Percentiles rank a stretch among this genome's conserved stretches.
Evolutionary conservation across 2,888 invertebrate genomes (phyloP).

Genomic region (Cosmopolites sordidus): DNA sequence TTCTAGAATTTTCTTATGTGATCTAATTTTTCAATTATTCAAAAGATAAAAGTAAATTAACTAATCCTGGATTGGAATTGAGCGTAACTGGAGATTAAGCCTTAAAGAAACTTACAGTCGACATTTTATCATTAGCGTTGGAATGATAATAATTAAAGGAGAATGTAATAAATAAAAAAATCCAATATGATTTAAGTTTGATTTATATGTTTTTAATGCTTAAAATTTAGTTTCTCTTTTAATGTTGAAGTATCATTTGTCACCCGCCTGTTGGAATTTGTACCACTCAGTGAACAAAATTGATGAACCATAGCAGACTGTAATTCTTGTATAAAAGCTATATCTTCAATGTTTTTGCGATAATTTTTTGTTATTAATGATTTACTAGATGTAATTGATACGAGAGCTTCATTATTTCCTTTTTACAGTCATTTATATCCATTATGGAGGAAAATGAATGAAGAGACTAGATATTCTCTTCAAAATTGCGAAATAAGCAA

Average conservation of each 20-base stretch:
- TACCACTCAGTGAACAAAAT: conserved; percentile 21
- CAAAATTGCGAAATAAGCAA: too few species aligned
- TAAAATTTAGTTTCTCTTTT: conserved; percentile 23
- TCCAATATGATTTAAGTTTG: conserved; percentile 4
- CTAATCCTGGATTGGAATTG: too few species aligned
- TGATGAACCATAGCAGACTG: conserved; percentile 18
- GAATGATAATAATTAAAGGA: too few species aligned
- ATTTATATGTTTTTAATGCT: conserved; percentile 24
- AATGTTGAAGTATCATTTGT: conserved; percentile 21
- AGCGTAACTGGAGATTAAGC: too few species aligned
- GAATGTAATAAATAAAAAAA: too few species aligned
- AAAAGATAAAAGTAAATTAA: too few species aligned
- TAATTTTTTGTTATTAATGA: conserved; percentile 1
- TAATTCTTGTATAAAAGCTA: conserved; percentile 19
- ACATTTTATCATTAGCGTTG: too few species aligned
- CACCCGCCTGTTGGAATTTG: conserved; percentile 22
- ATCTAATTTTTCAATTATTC: too few species aligned
- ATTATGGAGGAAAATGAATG: neutral
- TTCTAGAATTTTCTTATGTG: too few species aligned
- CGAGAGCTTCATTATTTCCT: neutral
- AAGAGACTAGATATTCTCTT: too few species aligned
- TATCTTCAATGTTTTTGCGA: conserved; percentile 7
- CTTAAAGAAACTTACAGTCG: too few species aligned
- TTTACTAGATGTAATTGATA: conserved; percentile 2
- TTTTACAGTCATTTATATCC: neutral